A percentile compares a stretch with the other conserved stretches of the same genome.
These are phyloP conservation scores for Pseudopodoces humilis DNA, from an alignment of 2,113 vertebrate species.

Conservation along the genomic window DNA sequence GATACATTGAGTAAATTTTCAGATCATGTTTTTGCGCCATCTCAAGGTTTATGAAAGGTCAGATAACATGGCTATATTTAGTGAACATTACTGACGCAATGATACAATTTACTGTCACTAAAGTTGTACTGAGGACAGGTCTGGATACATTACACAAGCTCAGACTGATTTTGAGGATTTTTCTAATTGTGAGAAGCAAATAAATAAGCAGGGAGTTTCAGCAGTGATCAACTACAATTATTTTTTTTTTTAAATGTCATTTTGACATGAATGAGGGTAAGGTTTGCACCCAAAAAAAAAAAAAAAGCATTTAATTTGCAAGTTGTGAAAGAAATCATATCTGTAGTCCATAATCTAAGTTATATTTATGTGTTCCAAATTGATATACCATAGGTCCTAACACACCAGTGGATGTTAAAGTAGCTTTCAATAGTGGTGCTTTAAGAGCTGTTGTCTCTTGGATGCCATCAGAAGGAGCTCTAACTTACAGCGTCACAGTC, in stretches of 20 bases:
- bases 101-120: neutral
- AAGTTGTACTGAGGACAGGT: neutral
- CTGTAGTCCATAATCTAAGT: neutral
- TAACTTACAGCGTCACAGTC: conserved; percentile 70
- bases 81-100: neutral
- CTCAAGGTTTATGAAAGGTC: neutral
- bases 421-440: conserved; percentile 56
- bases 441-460: conserved; percentile 76
- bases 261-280: neutral
- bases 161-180: neutral
- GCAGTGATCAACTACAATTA: neutral
- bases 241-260: neutral
- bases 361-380: conserved; percentile 21
- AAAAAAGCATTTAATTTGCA: neutral
- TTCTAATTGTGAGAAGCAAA: neutral
- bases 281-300: neutral
- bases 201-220: neutral
- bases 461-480: conserved; percentile 75
- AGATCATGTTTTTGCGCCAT: neutral
- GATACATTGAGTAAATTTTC: neutral
- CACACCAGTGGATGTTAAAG: conserved; percentile 66
- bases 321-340: neutral
- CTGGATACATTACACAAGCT: neutral
- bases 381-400: conserved; percentile 55
- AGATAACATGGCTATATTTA: neutral